A percentile compares a stretch with the other conserved stretches of the same genome.
Conservation (phyloP, 2,888 invertebrate genomes). For the Ophraella communa region DNA sequence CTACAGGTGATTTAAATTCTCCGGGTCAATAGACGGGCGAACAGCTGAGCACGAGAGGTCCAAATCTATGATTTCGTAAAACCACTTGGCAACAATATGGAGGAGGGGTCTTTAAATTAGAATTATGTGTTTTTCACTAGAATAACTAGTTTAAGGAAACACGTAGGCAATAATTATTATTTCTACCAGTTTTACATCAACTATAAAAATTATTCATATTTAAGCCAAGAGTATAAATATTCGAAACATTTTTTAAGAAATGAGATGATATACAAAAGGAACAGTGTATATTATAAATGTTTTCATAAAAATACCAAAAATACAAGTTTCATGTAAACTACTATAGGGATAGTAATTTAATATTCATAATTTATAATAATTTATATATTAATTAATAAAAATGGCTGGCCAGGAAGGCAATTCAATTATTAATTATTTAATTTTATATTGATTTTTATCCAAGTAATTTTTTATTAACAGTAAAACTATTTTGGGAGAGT, state of each 20-base stretch:
- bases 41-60: conserved; percentile 18
- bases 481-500: too few species aligned
- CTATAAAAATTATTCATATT: background rate
- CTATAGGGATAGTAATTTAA: too few species aligned
- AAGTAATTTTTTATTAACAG: too few species aligned
- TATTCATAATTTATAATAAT: too few species aligned
- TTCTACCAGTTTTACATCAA: background rate
- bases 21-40: conserved; percentile 19
- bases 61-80: conserved; percentile 6
- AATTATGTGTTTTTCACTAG: background rate
- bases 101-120: background rate
- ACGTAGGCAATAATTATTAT: background rate
- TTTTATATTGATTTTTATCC: too few species aligned
- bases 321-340: too few species aligned
- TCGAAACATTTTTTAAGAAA: background rate
- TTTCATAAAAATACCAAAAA: too few species aligned
- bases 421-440: too few species aligned
- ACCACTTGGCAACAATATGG: background rate
- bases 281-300: too few species aligned
- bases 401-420: too few species aligned
- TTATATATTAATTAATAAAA: too few species aligned
- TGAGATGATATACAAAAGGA: too few species aligned
- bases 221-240: background rate
- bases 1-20: conserved; percentile 20
- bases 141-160: background rate